Evolutionary conservation across 2,888 invertebrate species (phyloP).

Genomic region (Phymatocera aterrima): DNA sequence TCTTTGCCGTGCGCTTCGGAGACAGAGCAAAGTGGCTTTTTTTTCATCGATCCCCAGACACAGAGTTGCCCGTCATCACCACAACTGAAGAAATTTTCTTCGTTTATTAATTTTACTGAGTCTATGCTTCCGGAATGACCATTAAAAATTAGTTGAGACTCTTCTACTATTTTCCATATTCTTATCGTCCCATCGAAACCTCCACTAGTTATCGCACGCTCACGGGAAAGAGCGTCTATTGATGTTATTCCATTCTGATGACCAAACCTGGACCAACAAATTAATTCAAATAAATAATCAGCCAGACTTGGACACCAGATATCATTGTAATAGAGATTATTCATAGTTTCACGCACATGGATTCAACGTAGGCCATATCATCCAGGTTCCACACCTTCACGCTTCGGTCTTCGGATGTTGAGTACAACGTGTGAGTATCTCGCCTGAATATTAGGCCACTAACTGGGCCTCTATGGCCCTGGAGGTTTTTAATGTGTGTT

Average conservation of each 20-base stretch:
- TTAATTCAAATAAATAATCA: background rate
- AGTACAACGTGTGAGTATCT: constrained; percentile 90
- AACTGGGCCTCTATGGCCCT: constrained; percentile 85
- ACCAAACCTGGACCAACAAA: constrained; percentile 79
- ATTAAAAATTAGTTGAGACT: constrained; percentile 96
- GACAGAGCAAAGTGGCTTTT: constrained; percentile 87
- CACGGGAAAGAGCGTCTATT: constrained; percentile 91
- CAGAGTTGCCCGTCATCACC: constrained; percentile 93
- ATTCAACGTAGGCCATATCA: constrained; percentile 97
- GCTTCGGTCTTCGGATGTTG: constrained; percentile 85
- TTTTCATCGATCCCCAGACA: constrained; percentile 90
- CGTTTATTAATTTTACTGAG: constrained; percentile 92
- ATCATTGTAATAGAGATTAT: background rate
- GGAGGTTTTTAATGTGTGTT: constrained; percentile 86
- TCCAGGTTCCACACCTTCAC: constrained; percentile 97
- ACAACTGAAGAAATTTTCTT: constrained; percentile 94
- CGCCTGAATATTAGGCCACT: constrained; percentile 90
- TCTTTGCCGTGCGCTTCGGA: constrained; percentile 85
- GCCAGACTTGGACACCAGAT: background rate
- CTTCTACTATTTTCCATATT: constrained; percentile 98
- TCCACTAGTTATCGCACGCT: constrained; percentile 92
- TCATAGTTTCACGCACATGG: constrained; percentile 79
- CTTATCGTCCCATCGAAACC: constrained; percentile 91
- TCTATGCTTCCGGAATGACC: constrained; percentile 91
- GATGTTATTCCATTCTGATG: constrained; percentile 92